Conservation (phyloP, 2,888 invertebrate genomes). For the Pachymerium ferrugineum region DNA sequence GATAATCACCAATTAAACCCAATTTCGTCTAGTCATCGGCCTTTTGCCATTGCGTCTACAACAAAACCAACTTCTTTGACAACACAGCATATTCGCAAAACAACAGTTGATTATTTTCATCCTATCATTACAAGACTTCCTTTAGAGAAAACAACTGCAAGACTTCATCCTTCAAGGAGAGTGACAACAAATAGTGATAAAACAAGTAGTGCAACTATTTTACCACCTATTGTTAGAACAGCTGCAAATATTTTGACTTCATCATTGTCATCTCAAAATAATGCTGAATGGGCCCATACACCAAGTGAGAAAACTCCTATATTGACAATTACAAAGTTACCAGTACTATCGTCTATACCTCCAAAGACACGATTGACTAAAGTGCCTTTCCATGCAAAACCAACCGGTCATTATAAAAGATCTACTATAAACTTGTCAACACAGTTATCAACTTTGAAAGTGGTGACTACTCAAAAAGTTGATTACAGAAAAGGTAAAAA, state of each 20-base stretch:
- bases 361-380: slow-evolving; percentile 8
- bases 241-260: no score
- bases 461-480: not conserved
- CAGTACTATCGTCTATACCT: not conserved
- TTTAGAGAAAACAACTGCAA: not conserved
- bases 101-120: no score
- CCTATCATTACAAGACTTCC: not conserved
- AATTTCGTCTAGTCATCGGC: not conserved
- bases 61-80: no score
- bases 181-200: not conserved
- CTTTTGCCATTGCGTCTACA: no score
- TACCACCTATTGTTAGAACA: not conserved
- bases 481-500: slow-evolving; percentile 9
- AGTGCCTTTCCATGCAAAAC: slow-evolving; percentile 1
- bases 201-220: not conserved
- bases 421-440: no score
- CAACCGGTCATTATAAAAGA: not conserved
- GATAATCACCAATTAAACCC: not conserved
- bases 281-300: not conserved
- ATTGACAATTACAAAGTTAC: not conserved
- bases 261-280: no score
- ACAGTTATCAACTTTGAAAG: no score
- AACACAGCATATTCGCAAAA: no score
- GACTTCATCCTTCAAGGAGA: not conserved
- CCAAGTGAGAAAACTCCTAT: not conserved